Conservation (phyloP, 2,113 vertebrate genomes). For the Erythrolamprus reginae region DNA sequence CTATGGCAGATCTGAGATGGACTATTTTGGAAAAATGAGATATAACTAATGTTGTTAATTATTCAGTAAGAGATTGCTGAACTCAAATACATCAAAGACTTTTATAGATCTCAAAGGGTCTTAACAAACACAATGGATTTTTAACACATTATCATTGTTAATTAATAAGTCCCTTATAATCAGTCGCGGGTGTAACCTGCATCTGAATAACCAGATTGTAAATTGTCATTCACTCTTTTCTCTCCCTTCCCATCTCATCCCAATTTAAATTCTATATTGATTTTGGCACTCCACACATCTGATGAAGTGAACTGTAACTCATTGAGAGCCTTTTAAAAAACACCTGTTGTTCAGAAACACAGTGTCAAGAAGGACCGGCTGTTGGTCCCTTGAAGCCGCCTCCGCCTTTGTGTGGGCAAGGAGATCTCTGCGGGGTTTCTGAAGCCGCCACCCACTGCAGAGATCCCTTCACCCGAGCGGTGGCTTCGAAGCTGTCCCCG, state of each 20-base stretch:
- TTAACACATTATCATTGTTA: background rate
- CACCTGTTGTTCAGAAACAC: background rate
- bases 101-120: background rate
- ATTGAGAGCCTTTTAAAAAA: background rate
- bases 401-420: too few relatives aligned
- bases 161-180: background rate
- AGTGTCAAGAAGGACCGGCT: too few relatives aligned
- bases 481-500: too few relatives aligned
- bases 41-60: background rate
- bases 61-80: background rate
- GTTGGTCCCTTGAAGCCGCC: too few relatives aligned
- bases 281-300: background rate
- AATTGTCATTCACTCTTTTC: background rate
- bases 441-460: too few relatives aligned
- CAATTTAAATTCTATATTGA: background rate
- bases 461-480: too few relatives aligned
- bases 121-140: background rate
- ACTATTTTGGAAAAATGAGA: background rate
- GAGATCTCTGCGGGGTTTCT: too few relatives aligned
- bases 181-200: background rate
- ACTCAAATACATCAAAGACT: background rate
- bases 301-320: background rate
- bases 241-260: background rate
- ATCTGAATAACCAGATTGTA: background rate
- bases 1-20: background rate